These are phyloP conservation scores for Lampris incognitus DNA, from an alignment of 2,113 vertebrate genomes.

Conservation along the genomic window DNA sequence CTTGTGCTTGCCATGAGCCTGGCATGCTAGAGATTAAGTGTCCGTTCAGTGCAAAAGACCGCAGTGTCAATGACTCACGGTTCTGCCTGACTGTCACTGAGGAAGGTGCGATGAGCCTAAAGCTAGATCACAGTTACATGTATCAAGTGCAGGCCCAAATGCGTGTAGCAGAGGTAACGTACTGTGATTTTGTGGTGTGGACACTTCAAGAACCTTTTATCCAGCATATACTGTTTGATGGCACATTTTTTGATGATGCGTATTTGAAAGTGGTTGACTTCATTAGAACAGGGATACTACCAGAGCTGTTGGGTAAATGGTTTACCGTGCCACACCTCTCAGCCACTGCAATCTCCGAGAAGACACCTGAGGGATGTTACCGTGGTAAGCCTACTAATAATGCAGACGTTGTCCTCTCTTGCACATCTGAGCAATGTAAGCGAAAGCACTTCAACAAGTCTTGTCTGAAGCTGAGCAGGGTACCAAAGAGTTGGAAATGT, in stretches of 20 bases:
- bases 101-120: too few relatives aligned
- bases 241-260: not conserved
- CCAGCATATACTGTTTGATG: not conserved
- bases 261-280: too few relatives aligned
- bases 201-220: slow-evolving; percentile 1
- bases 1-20: too few relatives aligned
- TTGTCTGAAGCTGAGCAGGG: too few relatives aligned
- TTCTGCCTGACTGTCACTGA: too few relatives aligned
- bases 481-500: too few relatives aligned
- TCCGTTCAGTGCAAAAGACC: not conserved
- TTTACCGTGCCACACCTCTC: slow-evolving; percentile 6
- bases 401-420: slow-evolving; percentile 7
- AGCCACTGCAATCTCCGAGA: too few relatives aligned
- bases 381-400: slow-evolving; percentile 1
- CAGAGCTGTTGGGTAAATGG: slow-evolving; percentile 15
- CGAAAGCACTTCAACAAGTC: too few relatives aligned
- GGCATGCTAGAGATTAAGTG: too few relatives aligned
- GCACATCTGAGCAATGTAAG: not conserved
- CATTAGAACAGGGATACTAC: not conserved
- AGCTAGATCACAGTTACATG: too few relatives aligned
- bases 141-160: slow-evolving; percentile 10
- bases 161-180: slow-evolving; percentile 3
- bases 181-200: not conserved
- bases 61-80: not conserved
- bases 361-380: slow-evolving; percentile 9